Evolutionary conservation across 2,113 vertebrate genomes (phyloP).

Genomic region (Rhea pennata): DNA sequence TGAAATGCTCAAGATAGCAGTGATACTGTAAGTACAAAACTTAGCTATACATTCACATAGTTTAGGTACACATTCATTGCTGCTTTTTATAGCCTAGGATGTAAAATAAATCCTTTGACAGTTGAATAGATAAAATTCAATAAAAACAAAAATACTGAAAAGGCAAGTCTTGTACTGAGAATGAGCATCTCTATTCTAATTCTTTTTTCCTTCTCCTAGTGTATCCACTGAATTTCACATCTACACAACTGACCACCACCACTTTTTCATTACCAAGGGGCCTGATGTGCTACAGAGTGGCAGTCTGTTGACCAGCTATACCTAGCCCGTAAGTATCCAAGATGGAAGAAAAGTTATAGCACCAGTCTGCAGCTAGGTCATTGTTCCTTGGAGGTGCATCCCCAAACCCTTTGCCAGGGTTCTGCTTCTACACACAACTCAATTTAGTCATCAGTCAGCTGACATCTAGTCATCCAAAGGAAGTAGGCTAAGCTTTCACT

Average conservation of each 20-base stretch:
- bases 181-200: neutral
- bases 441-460: neutral
- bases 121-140: neutral
- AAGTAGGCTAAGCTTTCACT: neutral
- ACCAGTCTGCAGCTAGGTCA: fast-evolving
- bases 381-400: neutral
- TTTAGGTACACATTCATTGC: neutral
- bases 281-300: too few relatives aligned
- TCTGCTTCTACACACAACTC: neutral
- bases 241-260: neutral
- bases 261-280: neutral
- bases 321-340: neutral
- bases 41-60: neutral
- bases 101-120: neutral
- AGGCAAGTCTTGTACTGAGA: neutral
- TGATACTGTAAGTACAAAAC: neutral
- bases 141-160: neutral
- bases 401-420: neutral
- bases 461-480: neutral
- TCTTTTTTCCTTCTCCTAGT: neutral
- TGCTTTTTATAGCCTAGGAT: neutral
- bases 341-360: neutral
- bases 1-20: neutral
- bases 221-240: neutral
- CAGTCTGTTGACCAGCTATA: neutral